Base-by-base conservation (phyloP, 1,140 invertebrate species). In the Eufriesea mexicana region DNA sequence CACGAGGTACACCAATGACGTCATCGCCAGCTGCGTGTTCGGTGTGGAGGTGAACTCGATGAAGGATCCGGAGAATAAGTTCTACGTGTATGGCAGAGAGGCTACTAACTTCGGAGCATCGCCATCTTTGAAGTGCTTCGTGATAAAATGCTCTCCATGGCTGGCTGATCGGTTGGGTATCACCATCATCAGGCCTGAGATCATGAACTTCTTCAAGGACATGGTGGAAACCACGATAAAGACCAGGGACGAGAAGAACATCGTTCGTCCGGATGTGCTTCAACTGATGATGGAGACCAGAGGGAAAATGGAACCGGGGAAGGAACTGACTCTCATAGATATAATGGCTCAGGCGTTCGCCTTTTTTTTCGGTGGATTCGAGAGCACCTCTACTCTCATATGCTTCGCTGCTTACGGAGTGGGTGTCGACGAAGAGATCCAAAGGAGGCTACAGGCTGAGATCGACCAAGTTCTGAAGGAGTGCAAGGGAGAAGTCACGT, bases 341-440 rank as follows among this genome's bases (percentile, higher is more conserved):
- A 90, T 92, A 55, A 79, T 84, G 0, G 64, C 89, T 0, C 91
- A 91, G 18, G 91, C 86, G 0, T 88, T 91, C 42, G 45, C 85
- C 2, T 95, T 95, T 59, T 92, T 95, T 49, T 86, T 95, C 16
- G 95, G 94, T 55, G 95, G 95, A 12, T 91, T 90, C 71, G 95
- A 96, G 20, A 96, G 95, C 1, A 94, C 94, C 2, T 92, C 95
- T 2, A 91, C 91, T 1, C 78, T 94, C 0, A 90, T 97, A 49
- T 88, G 95, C 0, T 96, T 96, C 62, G 82, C 77, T 8, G 82
- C 88, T 23, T 86, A 91, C 25, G 90, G 88, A 25, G 45, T 92
- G 0, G 91, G 86, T 0, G 1, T 83, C 0, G 85, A 92, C 45
- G 67, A 72, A 0, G 72, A 89, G 0, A 18, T 91, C 9, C 90